Base-by-base conservation (phyloP, 1,140 invertebrate species). In the Brachionus manjavacas region DNA sequence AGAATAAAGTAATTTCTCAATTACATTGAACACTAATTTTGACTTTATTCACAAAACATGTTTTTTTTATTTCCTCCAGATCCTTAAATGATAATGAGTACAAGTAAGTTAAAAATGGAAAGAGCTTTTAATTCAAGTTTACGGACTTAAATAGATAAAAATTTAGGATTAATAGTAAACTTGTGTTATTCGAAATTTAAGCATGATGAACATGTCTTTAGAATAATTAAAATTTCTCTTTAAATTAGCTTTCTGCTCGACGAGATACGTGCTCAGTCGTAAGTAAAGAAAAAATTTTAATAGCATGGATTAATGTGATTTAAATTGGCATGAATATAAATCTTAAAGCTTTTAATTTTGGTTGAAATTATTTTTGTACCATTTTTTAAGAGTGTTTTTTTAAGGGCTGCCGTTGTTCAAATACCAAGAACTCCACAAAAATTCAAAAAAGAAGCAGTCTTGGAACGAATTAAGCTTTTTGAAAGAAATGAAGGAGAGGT, bases 341-440 rank as follows among this genome's bases (percentile, higher is more conserved):
- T 31, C 43, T 46, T 25, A 28, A 76, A 35, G 35, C 16, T 41
- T 43, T 31, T 43, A 74, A 41, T 20, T 74, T 41, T 25, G 12
- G 76, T 80, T 70, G 43, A 39, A 74, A 31, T 20, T 23, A 46
- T 64, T n/a, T 35, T 23, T 72, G 11, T 83, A 31, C 35, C 79
- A n/a, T n/a, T n/a, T 35, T 31, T 31, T 31, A 31, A 31, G 28
- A 31, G 9, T 28, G 49, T 76, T 76, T 76, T 49, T 49, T 46
- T 28, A 46, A 90, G 89, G 39, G 88, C 89, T 80, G 88, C 89
- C 7, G 87, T 87, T 35, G 87, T 90, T 0, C 83, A 89, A 60
- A 90, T 89, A 35, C 89, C 88, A 39, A 87, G 87, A 43, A 87
- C 88, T 28, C 89, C 88, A 68, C 86, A 87, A 64, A 86, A 86